Evolutionary conservation across 2,888 invertebrate species (phyloP), one percentile per base, ranked within the genome.

Genomic region (Plebejus argus): DNA sequence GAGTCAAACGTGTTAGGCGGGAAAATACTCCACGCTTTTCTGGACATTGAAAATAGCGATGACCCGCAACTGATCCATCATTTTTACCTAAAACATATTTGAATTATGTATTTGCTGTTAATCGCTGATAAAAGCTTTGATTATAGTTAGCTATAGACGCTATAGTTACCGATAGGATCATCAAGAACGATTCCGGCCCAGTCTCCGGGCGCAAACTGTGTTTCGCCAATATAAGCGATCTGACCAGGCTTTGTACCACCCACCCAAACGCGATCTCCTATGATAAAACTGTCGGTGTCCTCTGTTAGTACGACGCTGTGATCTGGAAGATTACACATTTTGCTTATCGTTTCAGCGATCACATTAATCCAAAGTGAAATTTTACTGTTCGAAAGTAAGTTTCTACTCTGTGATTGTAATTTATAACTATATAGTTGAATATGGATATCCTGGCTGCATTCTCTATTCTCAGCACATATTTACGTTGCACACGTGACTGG

Each of bases 131-230:
- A 35, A 45, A 72, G 0, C 61, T 4, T 61, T 1, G 28, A 15
- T 66, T 15, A 6, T 23, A 70, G 28, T 15, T 58, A 53, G n/a
- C 39, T 35, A 76, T 78, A 82, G 94, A 93, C 95, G n/a, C 39
- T 35, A 76, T 78, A 82, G 94, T 93, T 95, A 97, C 99, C 99
- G 85, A 98, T 97, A 66, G 98, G 96, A 83, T 99, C 98, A 90
- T 99, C 99, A 82, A 99, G 96, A 80, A 98, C 99, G 79, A 99
- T 96, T 76, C 99, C 99, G 76, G 99, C 99, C 99, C 99, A 99
- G 82, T 99, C 98, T 79, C 99, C 99, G 28, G 98, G 98, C 20
- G 99, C 99, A 93, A 99, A 99, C 89, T 99, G 98, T 76, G 99
- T 98, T 87, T 98, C 98, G 49, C 99, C 98, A 78, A 99, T 97